Percentiles rank a stretch among this genome's conserved stretches.
Conservation (phyloP, 1,140 invertebrate genomes). For the Bombus soroeensis region DNA sequence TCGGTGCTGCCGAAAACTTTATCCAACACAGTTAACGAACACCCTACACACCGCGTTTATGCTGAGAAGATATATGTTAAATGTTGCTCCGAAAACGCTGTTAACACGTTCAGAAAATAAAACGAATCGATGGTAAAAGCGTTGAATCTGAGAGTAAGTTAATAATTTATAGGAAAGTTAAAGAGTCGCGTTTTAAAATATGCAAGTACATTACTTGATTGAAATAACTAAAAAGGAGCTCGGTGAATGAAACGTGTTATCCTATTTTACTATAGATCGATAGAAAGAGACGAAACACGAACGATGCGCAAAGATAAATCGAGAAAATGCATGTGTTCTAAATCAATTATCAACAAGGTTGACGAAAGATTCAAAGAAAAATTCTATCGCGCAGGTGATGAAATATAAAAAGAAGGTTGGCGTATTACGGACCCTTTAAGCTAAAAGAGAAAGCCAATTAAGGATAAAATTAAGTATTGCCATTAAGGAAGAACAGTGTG, state of each 20-base stretch:
- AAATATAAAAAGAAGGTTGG: not conserved
- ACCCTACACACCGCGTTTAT: not conserved
- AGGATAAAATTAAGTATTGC: conserved; percentile 19
- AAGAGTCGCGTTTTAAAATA: no score
- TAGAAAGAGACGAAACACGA: not conserved
- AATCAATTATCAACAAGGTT: not conserved
- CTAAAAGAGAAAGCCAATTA: conserved; percentile 16
- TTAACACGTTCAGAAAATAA: not conserved
- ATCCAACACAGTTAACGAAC: conserved; percentile 29
- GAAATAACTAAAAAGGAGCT: not conserved
- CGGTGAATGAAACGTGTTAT: not conserved
- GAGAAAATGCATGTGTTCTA: not conserved
- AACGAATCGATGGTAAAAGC: not conserved
- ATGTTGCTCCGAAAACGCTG: not conserved
- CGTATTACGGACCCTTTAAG: not conserved
- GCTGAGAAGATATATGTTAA: not conserved
- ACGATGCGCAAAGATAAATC: not conserved
- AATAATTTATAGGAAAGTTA: no score
- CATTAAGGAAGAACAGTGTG: conserved; percentile 27
- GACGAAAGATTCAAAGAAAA: no score
- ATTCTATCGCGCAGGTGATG: no score
- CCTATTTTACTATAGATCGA: not conserved
- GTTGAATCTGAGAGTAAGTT: not conserved
- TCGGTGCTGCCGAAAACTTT: conserved; percentile 15
- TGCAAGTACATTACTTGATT: not conserved